Evolutionary conservation across 1,140 invertebrate genomes (phyloP), one percentile per base, ranked within the genome.

Genomic region (Galleria mellonella): DNA sequence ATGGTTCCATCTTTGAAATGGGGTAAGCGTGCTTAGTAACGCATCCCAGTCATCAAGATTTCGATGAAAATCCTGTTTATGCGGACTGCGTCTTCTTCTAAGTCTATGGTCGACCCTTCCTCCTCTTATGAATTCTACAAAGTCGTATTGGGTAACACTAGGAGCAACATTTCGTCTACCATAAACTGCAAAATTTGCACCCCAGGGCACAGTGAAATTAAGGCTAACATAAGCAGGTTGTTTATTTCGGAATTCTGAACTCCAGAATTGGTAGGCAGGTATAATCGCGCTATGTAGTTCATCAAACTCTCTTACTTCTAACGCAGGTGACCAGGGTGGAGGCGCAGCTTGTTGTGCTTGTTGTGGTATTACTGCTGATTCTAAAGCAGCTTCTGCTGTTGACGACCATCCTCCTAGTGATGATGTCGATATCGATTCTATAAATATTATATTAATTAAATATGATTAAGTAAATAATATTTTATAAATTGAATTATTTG

Each of bases 101-200:
- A 93, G 83, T 59, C 93, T 88, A 60, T 94, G 91, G 69, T 95
- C 93, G 3, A 95, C 87, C 12, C 93, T 88, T 13, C 94, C 94
- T 11, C 94, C 94, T 68, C 93, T 92, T 53, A 96, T 92, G 71
- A 96, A 96, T 87, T 98, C 95, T 10, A 95, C 94, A 76, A 98
- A 97, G 76, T 98, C 97, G 76, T 98, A 97, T 77, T 98, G 95
- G 15, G 96, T 97, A 48, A 98, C 94, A 66, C 95, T 96, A 0
- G 97, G 97, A 0, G 94, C 94, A 13, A 96, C 93, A 78, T 97
- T 97, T 52, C 95, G 89, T 51, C 96, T 89, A 2, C 96, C 96
- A 84, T 97, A 98, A 41, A 98, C 94, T 17, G 96, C 97, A 68
- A 98, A 94, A 81, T 97, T 96, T 9, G 96, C 94, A 59, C 94